phyloP scores from a whole-genome alignment of 2,888 invertebrate species.

The Byasa hedistus region DNA sequence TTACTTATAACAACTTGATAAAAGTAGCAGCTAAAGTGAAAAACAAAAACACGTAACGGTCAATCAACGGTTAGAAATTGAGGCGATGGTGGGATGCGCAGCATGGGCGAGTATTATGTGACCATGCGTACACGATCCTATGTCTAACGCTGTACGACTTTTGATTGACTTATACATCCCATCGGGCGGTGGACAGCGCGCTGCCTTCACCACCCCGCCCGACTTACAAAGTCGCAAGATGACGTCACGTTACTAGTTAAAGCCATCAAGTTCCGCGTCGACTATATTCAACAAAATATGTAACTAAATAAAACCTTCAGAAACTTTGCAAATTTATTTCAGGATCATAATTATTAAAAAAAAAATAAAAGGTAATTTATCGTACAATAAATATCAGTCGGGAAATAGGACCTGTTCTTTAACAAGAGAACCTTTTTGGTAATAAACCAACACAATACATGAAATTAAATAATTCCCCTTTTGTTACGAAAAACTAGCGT shows the following conservation, averaged over 20 bases:
- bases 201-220: too few relatives aligned
- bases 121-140: too few relatives aligned
- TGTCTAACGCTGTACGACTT: too few relatives aligned
- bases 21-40: not conserved
- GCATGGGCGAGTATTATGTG: too few relatives aligned
- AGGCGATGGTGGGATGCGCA: not conserved
- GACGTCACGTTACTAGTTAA: too few relatives aligned
- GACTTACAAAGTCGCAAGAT: too few relatives aligned
- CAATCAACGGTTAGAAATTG: not conserved
- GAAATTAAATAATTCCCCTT: not conserved
- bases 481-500: not conserved
- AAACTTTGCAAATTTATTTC: not conserved
- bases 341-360: not conserved
- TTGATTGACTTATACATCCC: too few relatives aligned
- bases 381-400: slow-evolving; percentile 27
- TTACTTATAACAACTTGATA: not conserved
- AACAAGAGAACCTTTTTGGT: slow-evolving; percentile 3
- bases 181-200: too few relatives aligned
- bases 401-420: slow-evolving; percentile 14
- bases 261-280: too few relatives aligned
- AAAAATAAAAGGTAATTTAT: not conserved
- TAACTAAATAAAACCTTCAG: too few relatives aligned
- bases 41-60: too few relatives aligned
- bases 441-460: slow-evolving; percentile 2
- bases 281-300: too few relatives aligned